Conservation (phyloP, 2,113 vertebrate genomes). For the Rousettus leschenaultii region DNA sequence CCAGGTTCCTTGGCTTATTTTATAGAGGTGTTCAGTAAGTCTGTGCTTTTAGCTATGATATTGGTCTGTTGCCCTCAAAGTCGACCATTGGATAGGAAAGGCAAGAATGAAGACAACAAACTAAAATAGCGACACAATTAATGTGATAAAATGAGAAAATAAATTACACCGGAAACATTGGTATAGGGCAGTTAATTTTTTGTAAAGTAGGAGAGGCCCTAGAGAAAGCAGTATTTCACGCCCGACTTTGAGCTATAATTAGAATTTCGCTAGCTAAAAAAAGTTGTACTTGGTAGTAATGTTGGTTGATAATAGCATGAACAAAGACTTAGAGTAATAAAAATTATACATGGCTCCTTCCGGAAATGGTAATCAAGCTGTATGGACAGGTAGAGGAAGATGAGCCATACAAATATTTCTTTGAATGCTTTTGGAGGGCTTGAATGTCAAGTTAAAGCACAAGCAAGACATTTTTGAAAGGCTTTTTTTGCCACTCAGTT, state of each 20-base stretch:
- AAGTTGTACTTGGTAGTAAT: not conserved
- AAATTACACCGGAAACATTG: not conserved
- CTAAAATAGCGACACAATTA: not conserved
- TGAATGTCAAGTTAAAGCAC: not conserved
- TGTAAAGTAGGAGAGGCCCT: not conserved
- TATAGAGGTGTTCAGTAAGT: not conserved
- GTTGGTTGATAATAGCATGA: not conserved
- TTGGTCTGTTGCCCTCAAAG: not conserved
- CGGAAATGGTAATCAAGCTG: not conserved
- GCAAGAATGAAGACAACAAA: not conserved
- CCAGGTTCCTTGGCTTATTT: not conserved
- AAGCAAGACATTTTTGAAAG: not conserved
- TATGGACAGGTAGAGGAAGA: fast-evolving
- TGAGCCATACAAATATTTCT: fast-evolving
- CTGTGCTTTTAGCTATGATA: not conserved
- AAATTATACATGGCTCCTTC: not conserved
- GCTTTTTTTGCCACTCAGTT: not conserved
- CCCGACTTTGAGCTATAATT: not conserved
- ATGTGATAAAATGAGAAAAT: not conserved
- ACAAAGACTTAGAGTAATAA: not conserved
- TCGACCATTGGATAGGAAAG: not conserved
- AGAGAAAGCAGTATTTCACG: not conserved
- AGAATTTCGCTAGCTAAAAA: not conserved
- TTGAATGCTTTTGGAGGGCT: too few species aligned
- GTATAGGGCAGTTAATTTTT: not conserved